Percentiles rank a stretch among this genome's conserved stretches.
Conservation (phyloP, 2,888 invertebrate species). For the Melangyna quadrimaculata region DNA sequence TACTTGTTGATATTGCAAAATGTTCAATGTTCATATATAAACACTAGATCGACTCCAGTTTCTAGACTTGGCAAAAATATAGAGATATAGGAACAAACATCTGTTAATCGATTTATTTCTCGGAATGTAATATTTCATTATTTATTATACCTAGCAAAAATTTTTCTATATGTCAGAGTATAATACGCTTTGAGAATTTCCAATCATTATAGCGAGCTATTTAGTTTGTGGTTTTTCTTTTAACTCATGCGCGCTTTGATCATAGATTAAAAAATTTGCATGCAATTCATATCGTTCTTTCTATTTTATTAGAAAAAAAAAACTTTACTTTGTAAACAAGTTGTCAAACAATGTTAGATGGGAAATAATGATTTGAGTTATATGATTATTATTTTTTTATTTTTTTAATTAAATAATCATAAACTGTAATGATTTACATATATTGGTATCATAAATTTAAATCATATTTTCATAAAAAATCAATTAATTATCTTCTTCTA, state of each 20-base stretch:
- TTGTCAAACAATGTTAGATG: neutral
- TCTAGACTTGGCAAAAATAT: neutral
- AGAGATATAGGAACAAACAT: conserved; percentile 22
- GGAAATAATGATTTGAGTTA: neutral
- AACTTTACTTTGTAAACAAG: neutral
- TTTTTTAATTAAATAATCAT: neutral
- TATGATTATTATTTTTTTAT: neutral
- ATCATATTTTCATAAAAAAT: neutral
- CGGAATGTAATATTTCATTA: conserved; percentile 27
- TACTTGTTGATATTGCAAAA: conserved; percentile 28
- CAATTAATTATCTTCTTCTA: neutral
- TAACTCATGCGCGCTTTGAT: neutral
- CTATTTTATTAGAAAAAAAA: neutral
- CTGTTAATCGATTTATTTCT: conserved; percentile 55
- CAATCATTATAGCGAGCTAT: neutral
- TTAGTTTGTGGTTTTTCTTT: neutral
- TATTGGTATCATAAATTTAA: neutral
- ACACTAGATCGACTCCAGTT: no score
- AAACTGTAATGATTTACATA: neutral
- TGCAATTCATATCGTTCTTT: conserved; percentile 4
- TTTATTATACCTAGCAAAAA: neutral
- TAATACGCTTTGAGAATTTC: conserved; percentile 22
- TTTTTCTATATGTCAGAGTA: neutral
- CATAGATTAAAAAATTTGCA: neutral
- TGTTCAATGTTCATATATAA: no score